These are phyloP conservation scores for Heliconius cydno DNA, from an alignment of 2,888 invertebrate species.

Conservation along the genomic window DNA sequence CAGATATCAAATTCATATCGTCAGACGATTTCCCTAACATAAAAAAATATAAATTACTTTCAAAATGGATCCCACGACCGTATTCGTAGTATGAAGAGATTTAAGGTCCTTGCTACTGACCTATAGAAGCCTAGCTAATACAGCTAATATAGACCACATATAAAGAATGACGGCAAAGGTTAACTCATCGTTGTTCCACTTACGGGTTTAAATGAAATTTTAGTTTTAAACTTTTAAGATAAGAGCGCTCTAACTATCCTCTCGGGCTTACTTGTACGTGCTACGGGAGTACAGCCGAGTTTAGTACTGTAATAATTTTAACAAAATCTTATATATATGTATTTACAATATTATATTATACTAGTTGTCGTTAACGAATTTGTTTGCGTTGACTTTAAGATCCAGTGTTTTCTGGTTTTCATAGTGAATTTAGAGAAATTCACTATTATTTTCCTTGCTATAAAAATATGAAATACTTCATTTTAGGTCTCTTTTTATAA, in stretches of 20 bases:
- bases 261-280: constrained; percentile 28
- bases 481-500: no score
- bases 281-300: constrained; percentile 17
- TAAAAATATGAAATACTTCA: no score
- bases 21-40: no score
- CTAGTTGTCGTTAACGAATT: no score
- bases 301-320: constrained; percentile 17
- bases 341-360: background rate
- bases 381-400: no score
- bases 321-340: background rate
- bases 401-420: no score
- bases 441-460: no score
- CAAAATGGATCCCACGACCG: no score
- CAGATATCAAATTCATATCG: no score
- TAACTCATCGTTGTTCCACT: constrained; percentile 30
- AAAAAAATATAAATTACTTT: no score
- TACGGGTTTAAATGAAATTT: constrained; percentile 28
- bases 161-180: constrained; percentile 17
- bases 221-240: constrained; percentile 29
- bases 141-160: constrained; percentile 12
- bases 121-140: background rate
- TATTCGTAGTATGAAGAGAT: no score
- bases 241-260: constrained; percentile 24
- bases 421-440: no score
- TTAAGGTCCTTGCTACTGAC: background rate